phyloP scores from a whole-genome alignment of 2,113 vertebrate genomes.

The Rhabdomys dilectus region DNA sequence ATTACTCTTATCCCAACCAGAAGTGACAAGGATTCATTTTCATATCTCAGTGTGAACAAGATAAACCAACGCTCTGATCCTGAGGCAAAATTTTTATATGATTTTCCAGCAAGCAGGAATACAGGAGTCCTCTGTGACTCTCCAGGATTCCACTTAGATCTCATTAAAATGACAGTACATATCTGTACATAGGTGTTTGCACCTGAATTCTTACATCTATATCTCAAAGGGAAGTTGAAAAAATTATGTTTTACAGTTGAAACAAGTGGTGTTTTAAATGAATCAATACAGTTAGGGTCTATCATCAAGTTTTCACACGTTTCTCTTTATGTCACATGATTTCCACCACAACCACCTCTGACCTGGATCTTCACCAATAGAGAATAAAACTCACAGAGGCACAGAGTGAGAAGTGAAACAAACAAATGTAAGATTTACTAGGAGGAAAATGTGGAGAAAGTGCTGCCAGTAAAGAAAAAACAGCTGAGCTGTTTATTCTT shows the following conservation, averaged over 20 bases:
- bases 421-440: constrained; percentile 62
- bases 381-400: constrained; percentile 8
- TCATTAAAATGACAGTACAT: neutral
- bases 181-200: neutral
- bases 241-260: constrained; percentile 3
- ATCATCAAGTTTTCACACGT: constrained; percentile 10
- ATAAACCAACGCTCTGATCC: constrained; percentile 41
- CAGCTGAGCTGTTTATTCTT: neutral
- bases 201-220: constrained; percentile 2
- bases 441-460: neutral
- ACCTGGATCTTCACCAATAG: constrained; percentile 50
- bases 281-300: neutral
- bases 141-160: neutral
- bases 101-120: constrained; percentile 47
- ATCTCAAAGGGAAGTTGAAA: neutral
- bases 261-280: neutral
- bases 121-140: neutral
- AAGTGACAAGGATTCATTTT: constrained; percentile 33
- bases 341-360: constrained; percentile 38
- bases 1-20: constrained; percentile 2
- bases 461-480: neutral
- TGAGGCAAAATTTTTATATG: constrained; percentile 37
- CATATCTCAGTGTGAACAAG: constrained; percentile 2
- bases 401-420: constrained; percentile 40
- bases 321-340: neutral